Evolutionary conservation across 2,888 invertebrate genomes (phyloP).

Genomic region (Scaptomyza reducta): DNA sequence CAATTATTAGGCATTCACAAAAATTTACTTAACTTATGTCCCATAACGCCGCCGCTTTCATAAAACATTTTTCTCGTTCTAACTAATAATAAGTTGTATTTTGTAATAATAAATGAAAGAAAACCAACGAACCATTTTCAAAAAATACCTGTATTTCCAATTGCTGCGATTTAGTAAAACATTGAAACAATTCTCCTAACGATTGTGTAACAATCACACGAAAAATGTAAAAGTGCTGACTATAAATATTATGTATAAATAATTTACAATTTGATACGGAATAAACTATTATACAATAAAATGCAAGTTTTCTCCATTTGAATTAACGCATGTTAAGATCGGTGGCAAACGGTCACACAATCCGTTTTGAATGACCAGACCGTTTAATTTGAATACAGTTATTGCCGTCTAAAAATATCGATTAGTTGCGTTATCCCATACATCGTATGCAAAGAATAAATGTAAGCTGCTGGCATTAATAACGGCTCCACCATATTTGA

Average conservation of each 20-base stretch:
- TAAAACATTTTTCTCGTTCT: constrained; percentile 63
- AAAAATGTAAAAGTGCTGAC: constrained; percentile 59
- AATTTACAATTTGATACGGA: constrained; percentile 69
- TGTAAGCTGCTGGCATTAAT: neutral
- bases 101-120: constrained; percentile 63
- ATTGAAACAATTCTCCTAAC: constrained; percentile 33
- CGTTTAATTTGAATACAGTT: neutral
- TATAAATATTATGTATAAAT: constrained; percentile 64
- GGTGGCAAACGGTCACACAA: neutral
- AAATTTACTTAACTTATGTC: constrained; percentile 24
- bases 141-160: constrained; percentile 35
- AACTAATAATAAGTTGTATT: constrained; percentile 73
- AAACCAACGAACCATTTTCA: constrained; percentile 63
- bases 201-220: constrained; percentile 61
- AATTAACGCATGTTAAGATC: neutral
- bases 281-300: constrained; percentile 56
- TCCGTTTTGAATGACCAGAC: constrained; percentile 2
- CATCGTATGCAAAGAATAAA: neutral
- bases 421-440: neutral
- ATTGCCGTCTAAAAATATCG: neutral
- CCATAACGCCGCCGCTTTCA: constrained; percentile 48
- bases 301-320: constrained; percentile 2
- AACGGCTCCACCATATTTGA: neutral
- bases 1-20: constrained; percentile 39
- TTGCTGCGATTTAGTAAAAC: constrained; percentile 25